These are phyloP conservation scores for Hemichromis elongatus DNA, from an alignment of 2,113 vertebrate species.

Conservation along the genomic window DNA sequence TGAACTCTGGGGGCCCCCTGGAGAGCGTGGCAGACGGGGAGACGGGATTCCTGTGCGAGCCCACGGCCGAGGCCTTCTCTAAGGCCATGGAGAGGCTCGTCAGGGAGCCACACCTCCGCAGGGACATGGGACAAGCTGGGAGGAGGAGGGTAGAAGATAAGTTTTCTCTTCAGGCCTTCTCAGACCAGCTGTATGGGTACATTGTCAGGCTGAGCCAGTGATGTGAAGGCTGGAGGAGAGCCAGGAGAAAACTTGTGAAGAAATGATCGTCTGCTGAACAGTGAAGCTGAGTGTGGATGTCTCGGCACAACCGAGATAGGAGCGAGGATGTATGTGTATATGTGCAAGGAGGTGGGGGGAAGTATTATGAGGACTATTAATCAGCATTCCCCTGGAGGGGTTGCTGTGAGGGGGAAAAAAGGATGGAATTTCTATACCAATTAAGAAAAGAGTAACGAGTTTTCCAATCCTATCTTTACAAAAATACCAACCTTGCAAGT, in stretches of 20 bases:
- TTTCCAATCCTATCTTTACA: constrained; percentile 50
- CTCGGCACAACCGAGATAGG: background rate
- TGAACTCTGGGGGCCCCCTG: constrained; percentile 91
- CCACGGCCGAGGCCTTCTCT: constrained; percentile 80
- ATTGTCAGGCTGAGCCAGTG: constrained; percentile 78
- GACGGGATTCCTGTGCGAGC: constrained; percentile 89
- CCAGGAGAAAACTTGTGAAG: background rate
- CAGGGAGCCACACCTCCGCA: constrained; percentile 78
- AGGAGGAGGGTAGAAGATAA: constrained; percentile 81
- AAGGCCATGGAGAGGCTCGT: constrained; percentile 87
- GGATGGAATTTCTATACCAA: constrained; percentile 64
- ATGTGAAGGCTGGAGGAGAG: constrained; percentile 17
- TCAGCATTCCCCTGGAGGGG: constrained; percentile 63
- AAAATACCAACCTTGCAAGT: constrained; percentile 49
- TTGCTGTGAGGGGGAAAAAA: constrained; percentile 54
- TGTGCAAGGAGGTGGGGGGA: background rate
- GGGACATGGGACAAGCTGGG: constrained; percentile 86
- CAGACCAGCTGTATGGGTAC: constrained; percentile 82
- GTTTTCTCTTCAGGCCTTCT: constrained; percentile 89
- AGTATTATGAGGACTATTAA: constrained; percentile 54
- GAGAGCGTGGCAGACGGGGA: constrained; percentile 84
- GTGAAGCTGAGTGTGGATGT: background rate
- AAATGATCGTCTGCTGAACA: background rate
- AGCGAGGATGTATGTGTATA: constrained; percentile 23
- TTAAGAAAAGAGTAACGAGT: constrained; percentile 69